These are phyloP conservation scores for Drosophila villosipedis DNA, from an alignment of 2,888 invertebrate species.

Conservation along the genomic window DNA sequence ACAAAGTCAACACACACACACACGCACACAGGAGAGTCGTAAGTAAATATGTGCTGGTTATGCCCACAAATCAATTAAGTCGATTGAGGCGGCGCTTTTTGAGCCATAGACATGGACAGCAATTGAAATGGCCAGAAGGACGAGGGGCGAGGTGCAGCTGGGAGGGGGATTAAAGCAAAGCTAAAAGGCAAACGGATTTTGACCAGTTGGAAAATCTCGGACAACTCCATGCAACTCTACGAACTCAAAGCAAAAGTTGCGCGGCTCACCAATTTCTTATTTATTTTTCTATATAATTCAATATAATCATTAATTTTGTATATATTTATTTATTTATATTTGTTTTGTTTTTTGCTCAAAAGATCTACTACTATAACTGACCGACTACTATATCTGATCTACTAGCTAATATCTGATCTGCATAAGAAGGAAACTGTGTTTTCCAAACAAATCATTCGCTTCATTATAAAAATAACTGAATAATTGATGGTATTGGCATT, in stretches of 20 bases:
- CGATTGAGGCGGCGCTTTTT: conserved; percentile 77
- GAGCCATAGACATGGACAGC: conserved; percentile 27
- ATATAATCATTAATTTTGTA: neutral
- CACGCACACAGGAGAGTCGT: conserved; percentile 21
- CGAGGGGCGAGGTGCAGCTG: neutral
- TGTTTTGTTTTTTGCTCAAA: neutral
- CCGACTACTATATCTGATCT: neutral
- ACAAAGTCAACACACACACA: conserved; percentile 64
- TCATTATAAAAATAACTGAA: neutral
- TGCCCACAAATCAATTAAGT: conserved; percentile 83
- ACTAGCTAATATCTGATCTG: neutral
- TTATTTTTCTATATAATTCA: neutral
- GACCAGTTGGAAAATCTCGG: conserved; percentile 1
- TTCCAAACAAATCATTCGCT: no score
- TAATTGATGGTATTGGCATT: neutral
- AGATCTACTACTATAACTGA: no score
- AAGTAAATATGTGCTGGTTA: conserved; percentile 77
- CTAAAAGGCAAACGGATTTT: conserved; percentile 49
- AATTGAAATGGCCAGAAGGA: neutral
- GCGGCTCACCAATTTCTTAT: conserved; percentile 21
- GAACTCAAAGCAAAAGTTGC: conserved; percentile 26
- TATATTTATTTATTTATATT: neutral
- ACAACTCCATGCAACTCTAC: neutral
- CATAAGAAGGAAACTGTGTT: neutral
- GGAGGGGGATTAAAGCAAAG: conserved; percentile 33